A percentile compares a stretch with the other conserved stretches of the same genome.
Conservation (phyloP, 2,797 vertebrate species). For the Anas bahamensis region DNA sequence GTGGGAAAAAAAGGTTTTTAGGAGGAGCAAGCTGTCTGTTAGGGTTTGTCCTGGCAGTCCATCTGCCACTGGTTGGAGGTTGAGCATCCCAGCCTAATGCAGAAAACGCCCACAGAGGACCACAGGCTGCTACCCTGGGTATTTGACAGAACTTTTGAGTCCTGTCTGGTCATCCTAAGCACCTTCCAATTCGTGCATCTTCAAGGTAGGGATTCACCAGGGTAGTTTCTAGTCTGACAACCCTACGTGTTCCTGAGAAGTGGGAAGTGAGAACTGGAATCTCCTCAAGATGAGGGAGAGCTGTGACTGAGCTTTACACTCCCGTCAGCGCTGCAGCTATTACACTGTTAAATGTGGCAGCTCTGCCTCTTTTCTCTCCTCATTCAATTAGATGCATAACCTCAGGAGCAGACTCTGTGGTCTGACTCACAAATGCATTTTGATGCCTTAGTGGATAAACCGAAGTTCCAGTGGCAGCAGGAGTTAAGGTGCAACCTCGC, state of each 20-base stretch:
- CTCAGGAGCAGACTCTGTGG: background rate
- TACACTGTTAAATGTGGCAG: background rate
- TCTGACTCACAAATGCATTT: background rate
- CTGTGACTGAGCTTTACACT: conserved; percentile 1
- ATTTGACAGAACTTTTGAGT: background rate
- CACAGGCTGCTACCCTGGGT: background rate
- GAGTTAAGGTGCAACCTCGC: background rate
- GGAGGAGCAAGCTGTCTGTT: background rate
- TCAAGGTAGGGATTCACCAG: background rate
- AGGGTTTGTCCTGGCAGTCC: background rate
- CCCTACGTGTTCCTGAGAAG: background rate
- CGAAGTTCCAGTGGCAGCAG: background rate
- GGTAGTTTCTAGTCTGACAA: background rate
- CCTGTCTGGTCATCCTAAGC: background rate
- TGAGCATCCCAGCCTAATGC: background rate
- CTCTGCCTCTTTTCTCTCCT: background rate
- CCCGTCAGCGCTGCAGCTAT: background rate
- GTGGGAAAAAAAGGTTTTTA: background rate
- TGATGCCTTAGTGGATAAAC: background rate
- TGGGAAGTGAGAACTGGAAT: conserved; percentile 29
- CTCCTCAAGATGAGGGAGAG: conserved; percentile 23
- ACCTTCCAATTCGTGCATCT: background rate
- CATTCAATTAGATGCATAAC: background rate
- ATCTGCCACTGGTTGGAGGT: background rate
- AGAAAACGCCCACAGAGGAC: background rate